Evolutionary conservation across 1,140 invertebrate genomes (phyloP), one percentile per base, ranked within the genome.

Genomic region (Druon quercuslanigerum): DNA sequence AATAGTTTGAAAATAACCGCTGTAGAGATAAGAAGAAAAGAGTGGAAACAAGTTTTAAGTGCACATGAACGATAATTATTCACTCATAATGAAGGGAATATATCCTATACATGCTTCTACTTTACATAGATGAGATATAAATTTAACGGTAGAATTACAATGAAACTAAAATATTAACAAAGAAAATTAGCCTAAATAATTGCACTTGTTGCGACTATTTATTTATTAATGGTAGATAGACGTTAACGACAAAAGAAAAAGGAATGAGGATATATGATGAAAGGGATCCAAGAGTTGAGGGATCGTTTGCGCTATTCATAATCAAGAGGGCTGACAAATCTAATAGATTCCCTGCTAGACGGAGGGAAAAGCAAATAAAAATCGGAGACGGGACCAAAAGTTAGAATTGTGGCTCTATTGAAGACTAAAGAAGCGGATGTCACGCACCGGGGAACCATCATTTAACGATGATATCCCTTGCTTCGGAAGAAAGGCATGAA

Each of bases 391-490:
- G 52, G 33, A 54, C 46, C 14, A 52, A 66, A 40, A 66, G 3
- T 8, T 16, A 8, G 16, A 66, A 66, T 33, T 2, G 20, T 66
- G 20, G 52, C 60, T 71, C 19, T 72, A 76, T 76, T 76, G 25
- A 76, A n/a, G 19, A 70, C 70, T 40, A 60, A 72, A 76, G 70
- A 76, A 76, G 56, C 75, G 75, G 75, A 76, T 76, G 75, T 76
- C 71, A 76, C 75, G 75, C 75, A 72, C 75, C 70, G 50, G 75
- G 75, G 75, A 76, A 76, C 51, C 70, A 54, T 76, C 75, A 70
- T 72, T 76, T 76, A 72, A 76, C 74, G 75, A 76, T 76, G 75
- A 76, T 76, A 76, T 72, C 75, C 75, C 66, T 72, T 33, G 25
- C 25, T 33, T 56, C 66, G 74, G 57, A 66, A 70, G 50, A 75